Percentiles rank a stretch among this genome's conserved stretches.
Evolutionary conservation across 1,140 invertebrate genomes (phyloP).

Genomic region (Brachionus manjavacas): DNA sequence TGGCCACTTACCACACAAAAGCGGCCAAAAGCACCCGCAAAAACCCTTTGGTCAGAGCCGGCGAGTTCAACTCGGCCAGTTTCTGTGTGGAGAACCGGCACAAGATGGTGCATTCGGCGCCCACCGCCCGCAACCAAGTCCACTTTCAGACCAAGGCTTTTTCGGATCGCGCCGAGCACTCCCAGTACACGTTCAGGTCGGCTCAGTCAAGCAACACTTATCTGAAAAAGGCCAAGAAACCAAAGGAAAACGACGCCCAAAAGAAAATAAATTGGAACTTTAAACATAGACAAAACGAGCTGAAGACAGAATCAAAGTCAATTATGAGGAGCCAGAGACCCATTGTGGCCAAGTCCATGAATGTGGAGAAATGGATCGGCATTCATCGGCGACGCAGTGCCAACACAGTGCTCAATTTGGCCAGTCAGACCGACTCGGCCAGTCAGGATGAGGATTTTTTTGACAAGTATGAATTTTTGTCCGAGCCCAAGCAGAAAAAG

Average conservation of each 20-base stretch:
- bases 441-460: neutral
- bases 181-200: neutral
- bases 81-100: neutral
- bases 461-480: neutral
- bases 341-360: neutral
- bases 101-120: neutral
- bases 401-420: neutral
- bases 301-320: neutral
- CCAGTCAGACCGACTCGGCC: neutral
- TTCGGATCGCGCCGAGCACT: neutral
- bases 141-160: neutral
- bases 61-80: neutral
- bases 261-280: neutral
- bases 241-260: neutral
- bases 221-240: neutral
- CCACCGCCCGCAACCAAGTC: neutral
- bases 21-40: neutral
- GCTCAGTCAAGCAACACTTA: neutral
- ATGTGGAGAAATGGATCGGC: conserved; percentile 10
- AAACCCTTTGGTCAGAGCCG: too few relatives aligned
- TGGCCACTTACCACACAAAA: neutral
- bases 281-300: neutral
- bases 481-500: neutral
- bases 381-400: neutral
- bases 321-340: neutral